Conservation (phyloP, 2,888 invertebrate species). For the Heptascelio sp. region DNA sequence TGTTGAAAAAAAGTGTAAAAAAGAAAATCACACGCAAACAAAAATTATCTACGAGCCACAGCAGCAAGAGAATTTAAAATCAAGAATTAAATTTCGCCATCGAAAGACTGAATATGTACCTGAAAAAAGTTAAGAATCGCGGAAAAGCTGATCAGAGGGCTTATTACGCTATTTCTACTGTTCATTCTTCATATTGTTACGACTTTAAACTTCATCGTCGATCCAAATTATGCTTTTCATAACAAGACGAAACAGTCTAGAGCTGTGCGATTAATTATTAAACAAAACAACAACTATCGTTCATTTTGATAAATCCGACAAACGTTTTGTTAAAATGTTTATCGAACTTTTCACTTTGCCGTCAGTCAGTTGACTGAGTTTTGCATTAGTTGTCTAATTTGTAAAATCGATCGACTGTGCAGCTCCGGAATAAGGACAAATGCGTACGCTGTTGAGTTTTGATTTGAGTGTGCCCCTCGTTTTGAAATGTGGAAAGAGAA, state of each 20-base stretch:
- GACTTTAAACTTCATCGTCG: conserved; percentile 1
- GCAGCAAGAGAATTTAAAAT: conserved; percentile 1
- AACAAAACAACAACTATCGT: background rate
- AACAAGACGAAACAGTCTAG: background rate
- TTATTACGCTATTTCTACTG: conserved; percentile 38
- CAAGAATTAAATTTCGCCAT: conserved; percentile 65
- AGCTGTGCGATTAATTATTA: conserved; percentile 10
- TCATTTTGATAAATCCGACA: background rate
- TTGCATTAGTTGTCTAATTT: conserved; percentile 6
- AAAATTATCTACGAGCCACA: no score
- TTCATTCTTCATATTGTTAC: conserved; percentile 45
- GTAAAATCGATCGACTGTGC: conserved; percentile 22
- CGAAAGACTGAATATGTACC: conserved; percentile 82
- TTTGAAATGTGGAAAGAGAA: conserved; percentile 37
- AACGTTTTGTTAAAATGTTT: background rate
- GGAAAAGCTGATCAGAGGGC: conserved; percentile 46
- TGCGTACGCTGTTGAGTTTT: conserved; percentile 34
- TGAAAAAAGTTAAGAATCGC: conserved; percentile 72
- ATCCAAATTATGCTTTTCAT: background rate
- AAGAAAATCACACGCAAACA: no score
- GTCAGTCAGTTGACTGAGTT: background rate
- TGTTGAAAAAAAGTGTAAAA: no score
- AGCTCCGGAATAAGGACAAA: conserved; percentile 29
- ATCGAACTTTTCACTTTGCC: background rate
- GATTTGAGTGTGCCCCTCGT: conserved; percentile 67